These are phyloP conservation scores for Lutjanus erythropterus DNA, from an alignment of 2,113 vertebrate genomes.

Conservation along the genomic window DNA sequence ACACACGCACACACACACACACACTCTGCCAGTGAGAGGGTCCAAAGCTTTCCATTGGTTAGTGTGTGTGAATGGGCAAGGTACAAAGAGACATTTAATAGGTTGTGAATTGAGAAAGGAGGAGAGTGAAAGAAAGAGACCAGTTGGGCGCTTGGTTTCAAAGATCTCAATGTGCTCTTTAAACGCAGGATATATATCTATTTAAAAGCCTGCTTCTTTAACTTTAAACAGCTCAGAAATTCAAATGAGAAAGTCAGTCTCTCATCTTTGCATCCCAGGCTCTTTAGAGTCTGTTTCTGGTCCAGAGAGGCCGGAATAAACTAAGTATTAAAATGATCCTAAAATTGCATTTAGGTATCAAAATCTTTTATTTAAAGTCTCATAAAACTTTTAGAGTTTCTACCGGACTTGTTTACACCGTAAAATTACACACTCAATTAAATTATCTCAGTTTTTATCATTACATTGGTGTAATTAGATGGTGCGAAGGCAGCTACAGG, in stretches of 20 bases:
- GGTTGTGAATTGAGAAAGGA: conserved; percentile 53
- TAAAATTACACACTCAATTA: not conserved
- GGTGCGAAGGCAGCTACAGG: not conserved
- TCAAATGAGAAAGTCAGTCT: conserved; percentile 6
- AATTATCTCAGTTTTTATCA: not conserved
- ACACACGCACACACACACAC: not conserved
- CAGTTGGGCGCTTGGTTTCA: conserved; percentile 47
- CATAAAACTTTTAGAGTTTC: not conserved
- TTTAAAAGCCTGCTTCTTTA: conserved; percentile 41
- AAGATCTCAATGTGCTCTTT: conserved; percentile 43
- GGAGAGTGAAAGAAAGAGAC: conserved; percentile 36
- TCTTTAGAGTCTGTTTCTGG: conserved; percentile 3
- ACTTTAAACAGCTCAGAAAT: not conserved
- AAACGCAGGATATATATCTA: conserved; percentile 33
- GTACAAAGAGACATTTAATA: conserved; percentile 77
- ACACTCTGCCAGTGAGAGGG: not conserved
- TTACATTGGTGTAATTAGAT: not conserved
- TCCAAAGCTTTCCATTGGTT: conserved; percentile 51
- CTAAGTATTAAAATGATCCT: not conserved
- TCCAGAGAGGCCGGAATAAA: not conserved
- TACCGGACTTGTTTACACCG: not conserved
- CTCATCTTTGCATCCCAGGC: not conserved
- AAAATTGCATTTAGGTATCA: not conserved
- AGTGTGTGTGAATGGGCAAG: conserved; percentile 51
- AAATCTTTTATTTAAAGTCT: not conserved